phyloP scores from a whole-genome alignment of 2,888 invertebrate genomes.

The Mayetiola destructor region DNA sequence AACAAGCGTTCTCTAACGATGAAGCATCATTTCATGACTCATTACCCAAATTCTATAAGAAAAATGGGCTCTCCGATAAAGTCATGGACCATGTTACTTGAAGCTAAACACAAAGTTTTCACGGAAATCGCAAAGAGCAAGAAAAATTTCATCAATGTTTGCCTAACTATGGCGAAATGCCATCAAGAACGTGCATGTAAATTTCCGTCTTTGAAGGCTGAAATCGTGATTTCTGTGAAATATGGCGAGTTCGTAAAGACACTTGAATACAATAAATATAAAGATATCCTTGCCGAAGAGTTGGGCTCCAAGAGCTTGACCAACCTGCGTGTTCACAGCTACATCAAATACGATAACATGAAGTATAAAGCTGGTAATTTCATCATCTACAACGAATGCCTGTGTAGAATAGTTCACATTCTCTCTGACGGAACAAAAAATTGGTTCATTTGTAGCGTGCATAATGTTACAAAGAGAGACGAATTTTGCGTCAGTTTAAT shows the following conservation, averaged over 20 bases:
- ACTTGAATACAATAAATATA: neutral
- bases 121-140: neutral
- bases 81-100: neutral
- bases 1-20: neutral
- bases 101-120: neutral
- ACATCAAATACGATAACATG: neutral
- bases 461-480: neutral
- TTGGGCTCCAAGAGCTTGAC: neutral
- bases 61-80: neutral
- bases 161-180: neutral
- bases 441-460: neutral
- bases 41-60: neutral
- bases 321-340: neutral
- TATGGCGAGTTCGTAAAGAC: neutral
- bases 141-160: neutral
- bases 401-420: neutral
- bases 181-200: neutral
- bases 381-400: neutral
- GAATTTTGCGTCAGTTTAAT: neutral
- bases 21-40: neutral
- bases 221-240: neutral
- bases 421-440: neutral
- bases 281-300: neutral
- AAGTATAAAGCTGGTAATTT: neutral
- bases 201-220: neutral